phyloP scores from a whole-genome alignment of 1,140 invertebrate genomes.

The Euura lappo region DNA sequence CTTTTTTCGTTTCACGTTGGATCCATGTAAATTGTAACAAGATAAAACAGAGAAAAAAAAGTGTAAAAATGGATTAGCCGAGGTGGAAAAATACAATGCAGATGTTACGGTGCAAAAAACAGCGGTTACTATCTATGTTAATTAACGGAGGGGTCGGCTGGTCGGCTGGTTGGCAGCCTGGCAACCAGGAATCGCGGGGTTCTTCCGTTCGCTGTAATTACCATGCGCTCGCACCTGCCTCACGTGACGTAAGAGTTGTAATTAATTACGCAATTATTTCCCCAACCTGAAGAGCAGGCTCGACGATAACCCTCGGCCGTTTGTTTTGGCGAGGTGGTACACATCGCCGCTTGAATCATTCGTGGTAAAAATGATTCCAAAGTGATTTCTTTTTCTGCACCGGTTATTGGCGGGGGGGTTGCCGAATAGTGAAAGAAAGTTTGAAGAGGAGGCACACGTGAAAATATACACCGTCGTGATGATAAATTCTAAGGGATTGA shows the following conservation, averaged over 20 bases:
- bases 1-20: too few species aligned
- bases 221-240: neutral
- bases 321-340: neutral
- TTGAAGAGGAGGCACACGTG: neutral
- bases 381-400: too few species aligned
- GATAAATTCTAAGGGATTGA: conserved; percentile 18
- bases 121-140: conserved; percentile 1
- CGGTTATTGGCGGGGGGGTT: too few species aligned
- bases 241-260: neutral
- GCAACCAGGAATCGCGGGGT: neutral
- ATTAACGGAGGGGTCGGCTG: neutral
- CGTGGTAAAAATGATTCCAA: too few species aligned
- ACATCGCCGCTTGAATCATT: too few species aligned
- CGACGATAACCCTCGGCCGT: neutral
- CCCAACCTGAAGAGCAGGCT: neutral
- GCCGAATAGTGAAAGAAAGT: neutral
- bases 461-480: neutral
- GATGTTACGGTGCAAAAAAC: conserved; percentile 1
- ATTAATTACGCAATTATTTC: conserved; percentile 1
- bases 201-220: neutral
- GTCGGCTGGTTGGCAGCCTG: neutral
- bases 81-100: neutral
- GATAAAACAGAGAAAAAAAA: too few species aligned
- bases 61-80: neutral
- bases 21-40: too few species aligned